Evolutionary conservation across 2,113 vertebrate species (phyloP).

Genomic region (Collichthys lucidus): DNA sequence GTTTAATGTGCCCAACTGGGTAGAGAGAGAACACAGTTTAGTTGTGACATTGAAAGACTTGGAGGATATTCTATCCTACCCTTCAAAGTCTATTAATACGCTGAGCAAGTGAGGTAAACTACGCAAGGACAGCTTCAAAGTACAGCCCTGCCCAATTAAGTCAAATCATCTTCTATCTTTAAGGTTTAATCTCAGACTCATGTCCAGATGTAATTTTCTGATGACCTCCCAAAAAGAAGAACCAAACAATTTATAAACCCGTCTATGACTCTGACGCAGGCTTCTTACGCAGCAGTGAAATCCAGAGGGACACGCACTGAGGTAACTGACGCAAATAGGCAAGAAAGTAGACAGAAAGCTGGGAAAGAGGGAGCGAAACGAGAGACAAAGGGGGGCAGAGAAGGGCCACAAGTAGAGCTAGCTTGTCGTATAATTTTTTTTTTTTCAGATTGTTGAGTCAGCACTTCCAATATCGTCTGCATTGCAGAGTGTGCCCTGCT

Average conservation of each 20-base stretch:
- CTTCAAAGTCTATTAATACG: background rate
- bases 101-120: background rate
- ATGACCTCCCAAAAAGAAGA: constrained; percentile 28
- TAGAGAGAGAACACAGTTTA: constrained; percentile 32
- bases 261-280: constrained; percentile 1
- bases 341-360: constrained; percentile 27
- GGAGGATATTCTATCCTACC: background rate
- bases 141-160: background rate
- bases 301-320: constrained; percentile 12
- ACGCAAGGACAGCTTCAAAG: background rate
- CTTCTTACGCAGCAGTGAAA: constrained; percentile 8
- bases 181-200: constrained; percentile 21
- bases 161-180: constrained; percentile 24
- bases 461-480: constrained; percentile 66
- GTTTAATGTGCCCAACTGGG: constrained; percentile 90
- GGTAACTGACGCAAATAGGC: constrained; percentile 47
- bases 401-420: constrained; percentile 28
- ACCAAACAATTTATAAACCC: constrained; percentile 25
- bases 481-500: constrained; percentile 74
- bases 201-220: constrained; percentile 19
- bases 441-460: constrained; percentile 66
- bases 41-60: background rate
- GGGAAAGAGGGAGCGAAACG: background rate
- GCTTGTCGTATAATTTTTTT: constrained; percentile 26
- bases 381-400: constrained; percentile 32